A percentile compares a stretch with the other conserved stretches of the same genome.
phyloP scores from a whole-genome alignment of 1,140 invertebrate genomes.

The Drosophila ogumai region DNA sequence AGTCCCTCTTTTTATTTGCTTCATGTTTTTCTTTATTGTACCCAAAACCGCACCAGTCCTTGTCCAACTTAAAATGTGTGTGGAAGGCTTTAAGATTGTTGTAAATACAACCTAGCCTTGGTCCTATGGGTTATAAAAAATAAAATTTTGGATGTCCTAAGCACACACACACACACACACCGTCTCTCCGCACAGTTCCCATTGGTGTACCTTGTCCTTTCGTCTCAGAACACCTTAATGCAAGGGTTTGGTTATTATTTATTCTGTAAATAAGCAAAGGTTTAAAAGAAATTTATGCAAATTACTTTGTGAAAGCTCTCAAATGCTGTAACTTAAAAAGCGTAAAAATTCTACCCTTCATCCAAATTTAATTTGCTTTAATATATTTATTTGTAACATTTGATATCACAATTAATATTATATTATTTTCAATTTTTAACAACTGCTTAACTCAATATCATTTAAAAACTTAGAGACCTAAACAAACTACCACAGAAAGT shows the following conservation, averaged over 20 bases:
- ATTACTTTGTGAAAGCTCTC: too few relatives aligned
- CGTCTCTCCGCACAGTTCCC: constrained; percentile 10
- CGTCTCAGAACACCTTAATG: constrained; percentile 4
- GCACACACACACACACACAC: constrained; percentile 19
- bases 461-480: constrained; percentile 27
- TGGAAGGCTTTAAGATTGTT: not conserved
- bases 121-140: not conserved
- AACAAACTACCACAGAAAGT: constrained; percentile 45
- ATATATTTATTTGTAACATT: not conserved
- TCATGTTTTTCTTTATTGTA: constrained; percentile 44
- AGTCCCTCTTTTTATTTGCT: constrained; percentile 50
- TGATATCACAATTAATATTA: constrained; percentile 1
- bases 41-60: constrained; percentile 28
- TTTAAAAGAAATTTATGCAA: not conserved
- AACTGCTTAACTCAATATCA: constrained; percentile 1
- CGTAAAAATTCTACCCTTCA: not conserved
- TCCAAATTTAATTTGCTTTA: not conserved
- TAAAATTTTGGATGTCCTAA: not conserved
- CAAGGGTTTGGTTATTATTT: not conserved
- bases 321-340: too few relatives aligned
- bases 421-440: constrained; percentile 4
- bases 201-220: constrained; percentile 37
- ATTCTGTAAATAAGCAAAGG: constrained; percentile 11
- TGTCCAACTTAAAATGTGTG: not conserved
- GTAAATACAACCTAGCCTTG: not conserved